Conservation (phyloP, 2,888 invertebrate genomes). For the Anaspis maculata region DNA sequence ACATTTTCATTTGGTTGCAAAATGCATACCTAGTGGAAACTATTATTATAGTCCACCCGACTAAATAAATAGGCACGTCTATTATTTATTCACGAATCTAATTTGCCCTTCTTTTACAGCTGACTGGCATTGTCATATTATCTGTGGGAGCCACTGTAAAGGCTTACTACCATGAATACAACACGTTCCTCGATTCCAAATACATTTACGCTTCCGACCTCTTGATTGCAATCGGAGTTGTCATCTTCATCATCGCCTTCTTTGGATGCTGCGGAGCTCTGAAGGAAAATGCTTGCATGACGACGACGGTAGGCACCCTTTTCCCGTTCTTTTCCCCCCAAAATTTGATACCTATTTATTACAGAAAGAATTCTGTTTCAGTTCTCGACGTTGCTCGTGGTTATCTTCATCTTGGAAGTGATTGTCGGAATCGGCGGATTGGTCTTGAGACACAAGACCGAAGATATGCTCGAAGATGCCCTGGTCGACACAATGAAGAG, state of each 20-base stretch:
- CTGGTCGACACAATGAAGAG: constrained; percentile 60
- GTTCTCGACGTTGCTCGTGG: constrained; percentile 67
- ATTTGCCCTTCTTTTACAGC: constrained; percentile 38
- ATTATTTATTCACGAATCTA: constrained; percentile 1
- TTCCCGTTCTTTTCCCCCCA: constrained; percentile 1
- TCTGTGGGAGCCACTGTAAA: constrained; percentile 72
- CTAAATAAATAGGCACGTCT: not conserved
- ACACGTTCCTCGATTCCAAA: constrained; percentile 68
- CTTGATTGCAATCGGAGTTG: constrained; percentile 74
- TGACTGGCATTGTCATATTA: constrained; percentile 76
- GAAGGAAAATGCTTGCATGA: constrained; percentile 90
- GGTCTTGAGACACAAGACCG: constrained; percentile 61
- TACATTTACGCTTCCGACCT: constrained; percentile 78
- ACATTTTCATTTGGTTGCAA: no score
- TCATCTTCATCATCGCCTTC: constrained; percentile 86
- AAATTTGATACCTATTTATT: no score
- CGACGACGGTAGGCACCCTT: constrained; percentile 80
- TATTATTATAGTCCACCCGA: not conserved
- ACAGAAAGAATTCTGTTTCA: no score
- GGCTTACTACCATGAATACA: constrained; percentile 65
- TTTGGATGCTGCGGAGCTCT: constrained; percentile 94
- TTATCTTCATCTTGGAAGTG: constrained; percentile 75
- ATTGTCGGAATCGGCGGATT: constrained; percentile 75
- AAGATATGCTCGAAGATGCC: constrained; percentile 53
- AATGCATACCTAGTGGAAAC: not conserved